Evolutionary conservation across 2,888 invertebrate genomes (phyloP).

Genomic region (Strigamia maritima): DNA sequence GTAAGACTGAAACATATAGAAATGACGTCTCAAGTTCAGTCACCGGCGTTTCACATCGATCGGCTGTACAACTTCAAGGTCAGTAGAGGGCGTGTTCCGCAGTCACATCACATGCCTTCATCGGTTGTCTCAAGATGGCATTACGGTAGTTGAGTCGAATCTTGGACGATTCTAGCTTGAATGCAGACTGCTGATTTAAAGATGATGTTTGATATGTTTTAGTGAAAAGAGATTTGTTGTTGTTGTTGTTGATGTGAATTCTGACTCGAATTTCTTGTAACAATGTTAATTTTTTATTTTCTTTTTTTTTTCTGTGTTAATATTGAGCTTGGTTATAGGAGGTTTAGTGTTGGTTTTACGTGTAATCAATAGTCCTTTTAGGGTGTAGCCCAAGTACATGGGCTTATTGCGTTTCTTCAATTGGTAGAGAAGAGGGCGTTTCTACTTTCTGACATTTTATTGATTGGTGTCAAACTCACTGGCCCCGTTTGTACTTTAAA

Average conservation of each 20-base stretch:
- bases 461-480: slow-evolving; percentile 3
- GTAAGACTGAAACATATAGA: not conserved
- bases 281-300: no score
- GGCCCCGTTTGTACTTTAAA: slow-evolving; percentile 11
- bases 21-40: slow-evolving; percentile 19
- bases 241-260: no score
- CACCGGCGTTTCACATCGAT: slow-evolving; percentile 11
- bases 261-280: no score
- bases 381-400: not conserved
- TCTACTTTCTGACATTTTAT: not conserved
- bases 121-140: not conserved
- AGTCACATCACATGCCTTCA: not conserved
- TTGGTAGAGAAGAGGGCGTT: not conserved
- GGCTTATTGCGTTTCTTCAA: slow-evolving; percentile 8
- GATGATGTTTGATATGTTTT: not conserved
- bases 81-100: not conserved
- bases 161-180: not conserved
- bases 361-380: not conserved
- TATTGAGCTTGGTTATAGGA: not conserved
- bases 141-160: not conserved
- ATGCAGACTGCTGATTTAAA: not conserved
- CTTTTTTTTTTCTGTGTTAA: no score
- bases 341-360: not conserved
- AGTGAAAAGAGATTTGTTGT: no score
- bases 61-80: not conserved